These are phyloP conservation scores for Triplophysa rosa DNA, from an alignment of 2,113 vertebrate genomes.

Conservation along the genomic window DNA sequence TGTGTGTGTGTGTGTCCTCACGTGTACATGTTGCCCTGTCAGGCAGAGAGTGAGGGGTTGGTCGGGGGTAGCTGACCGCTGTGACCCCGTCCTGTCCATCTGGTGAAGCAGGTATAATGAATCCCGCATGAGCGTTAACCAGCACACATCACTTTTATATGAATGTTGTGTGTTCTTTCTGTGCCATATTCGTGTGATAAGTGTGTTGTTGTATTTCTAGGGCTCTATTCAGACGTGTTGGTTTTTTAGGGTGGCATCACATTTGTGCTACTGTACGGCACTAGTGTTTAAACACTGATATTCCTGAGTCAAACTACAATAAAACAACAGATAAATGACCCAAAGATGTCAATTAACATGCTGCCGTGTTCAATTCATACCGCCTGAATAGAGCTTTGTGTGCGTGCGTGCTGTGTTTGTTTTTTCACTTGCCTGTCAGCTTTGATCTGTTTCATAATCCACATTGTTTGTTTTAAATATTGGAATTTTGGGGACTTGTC, in stretches of 20 bases:
- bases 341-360: too few species aligned
- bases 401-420: not conserved
- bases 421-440: not conserved
- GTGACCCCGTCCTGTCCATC: constrained; percentile 79
- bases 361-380: not conserved
- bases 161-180: not conserved
- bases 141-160: not conserved
- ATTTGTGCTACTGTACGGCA: too few species aligned
- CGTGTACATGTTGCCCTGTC: constrained; percentile 74
- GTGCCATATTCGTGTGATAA: not conserved
- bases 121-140: constrained; percentile 23
- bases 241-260: not conserved
- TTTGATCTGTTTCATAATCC: not conserved
- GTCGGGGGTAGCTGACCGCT: constrained; percentile 96
- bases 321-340: too few species aligned
- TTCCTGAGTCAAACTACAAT: too few species aligned
- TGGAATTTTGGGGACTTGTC: not conserved
- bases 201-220: not conserved
- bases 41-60: constrained; percentile 98
- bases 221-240: not conserved
- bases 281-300: not conserved
- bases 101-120: constrained; percentile 84
- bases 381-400: constrained; percentile 8
- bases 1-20: constrained; percentile 54
- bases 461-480: too few species aligned